Evolutionary conservation across 2,888 invertebrate species (phyloP), one percentile per base, ranked within the genome.

Genomic region (Amitus sp.): DNA sequence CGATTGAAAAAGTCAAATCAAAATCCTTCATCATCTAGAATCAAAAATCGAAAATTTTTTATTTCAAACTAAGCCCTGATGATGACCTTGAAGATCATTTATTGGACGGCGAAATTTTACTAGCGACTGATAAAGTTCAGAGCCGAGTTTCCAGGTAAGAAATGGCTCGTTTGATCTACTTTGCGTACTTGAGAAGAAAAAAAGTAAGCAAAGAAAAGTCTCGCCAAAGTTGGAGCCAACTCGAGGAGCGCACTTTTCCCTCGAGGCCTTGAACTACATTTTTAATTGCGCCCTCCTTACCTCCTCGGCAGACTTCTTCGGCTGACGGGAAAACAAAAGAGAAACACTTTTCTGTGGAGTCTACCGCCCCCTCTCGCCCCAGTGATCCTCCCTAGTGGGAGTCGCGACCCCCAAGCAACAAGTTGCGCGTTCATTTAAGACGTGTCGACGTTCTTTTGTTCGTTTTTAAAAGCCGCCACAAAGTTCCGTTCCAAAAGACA

Each of bases 351-450:
- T 78, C 76, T 70, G 69, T 67, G 71, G 67, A 71, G 68, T 62
- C 63, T 49, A 56, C 57, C 54, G 40, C 53, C 23, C 42, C 62
- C 53, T 56, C 56, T 61, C 56, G 52, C 48, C 53, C 50, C 67
- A 58, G 58, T 62, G 51, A 58, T 53, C 55, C 64, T 62, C 66
- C 49, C 51, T 48, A 43, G 45, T 23, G 51, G 52, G 56, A 47
- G 59, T 58, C 55, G 52, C 67, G 66, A 67, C 72, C 74, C 74
- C 73, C 71, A 75, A 77, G 82, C 82, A 82, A 82, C 82, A 82
- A 82, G 82, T 82, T 79, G 82, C 81, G 80, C 80, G 79, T 80
- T 82, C 82, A 81, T 82, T 82, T 82, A 80, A 82, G 82, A 82
- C 79, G 79, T 75, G 79, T 77, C 77, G 78, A 71, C 75, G 73